Conservation (phyloP, 2,888 invertebrate genomes). For the Aproaerema taeniolella region DNA sequence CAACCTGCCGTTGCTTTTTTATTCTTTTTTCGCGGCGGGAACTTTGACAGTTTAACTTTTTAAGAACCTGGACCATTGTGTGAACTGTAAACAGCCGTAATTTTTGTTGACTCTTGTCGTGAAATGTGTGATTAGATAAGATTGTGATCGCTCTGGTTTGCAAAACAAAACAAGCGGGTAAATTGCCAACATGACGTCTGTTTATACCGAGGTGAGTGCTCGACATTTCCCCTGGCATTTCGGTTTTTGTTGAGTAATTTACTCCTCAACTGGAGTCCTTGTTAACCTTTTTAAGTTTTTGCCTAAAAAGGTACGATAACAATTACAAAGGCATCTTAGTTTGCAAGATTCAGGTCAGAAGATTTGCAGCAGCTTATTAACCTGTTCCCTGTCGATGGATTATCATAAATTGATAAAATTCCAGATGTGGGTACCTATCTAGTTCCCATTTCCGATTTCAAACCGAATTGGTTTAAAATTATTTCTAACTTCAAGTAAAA, state of each 20-base stretch:
- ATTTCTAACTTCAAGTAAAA: no score
- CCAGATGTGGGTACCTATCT: neutral
- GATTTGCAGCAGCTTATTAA: slow-evolving; percentile 14
- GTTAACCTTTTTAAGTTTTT: slow-evolving; percentile 28
- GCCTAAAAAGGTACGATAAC: slow-evolving; percentile 5
- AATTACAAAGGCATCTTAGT: slow-evolving; percentile 12
- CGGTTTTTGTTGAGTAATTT: slow-evolving; percentile 61
- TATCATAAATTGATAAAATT: slow-evolving; percentile 21
- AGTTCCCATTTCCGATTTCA: no score
- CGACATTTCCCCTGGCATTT: slow-evolving; percentile 66
- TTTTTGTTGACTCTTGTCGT: slow-evolving; percentile 22
- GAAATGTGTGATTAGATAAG: slow-evolving; percentile 64
- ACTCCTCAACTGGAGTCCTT: slow-evolving; percentile 36
- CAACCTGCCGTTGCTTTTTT: slow-evolving; percentile 39
- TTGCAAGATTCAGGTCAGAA: slow-evolving; percentile 7
- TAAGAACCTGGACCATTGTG: slow-evolving; percentile 12
- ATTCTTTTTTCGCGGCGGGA: slow-evolving; percentile 50
- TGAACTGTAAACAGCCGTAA: slow-evolving; percentile 2
- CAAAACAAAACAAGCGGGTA: slow-evolving; percentile 43
- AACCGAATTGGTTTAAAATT: no score
- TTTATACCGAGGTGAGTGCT: slow-evolving; percentile 71
- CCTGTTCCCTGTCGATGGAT: slow-evolving; percentile 17
- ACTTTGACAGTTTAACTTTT: slow-evolving; percentile 45
- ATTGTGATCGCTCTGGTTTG: slow-evolving; percentile 46
- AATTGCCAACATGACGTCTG: slow-evolving; percentile 59